Conservation (phyloP, 2,113 vertebrate genomes). For the Scopus umbretta region DNA sequence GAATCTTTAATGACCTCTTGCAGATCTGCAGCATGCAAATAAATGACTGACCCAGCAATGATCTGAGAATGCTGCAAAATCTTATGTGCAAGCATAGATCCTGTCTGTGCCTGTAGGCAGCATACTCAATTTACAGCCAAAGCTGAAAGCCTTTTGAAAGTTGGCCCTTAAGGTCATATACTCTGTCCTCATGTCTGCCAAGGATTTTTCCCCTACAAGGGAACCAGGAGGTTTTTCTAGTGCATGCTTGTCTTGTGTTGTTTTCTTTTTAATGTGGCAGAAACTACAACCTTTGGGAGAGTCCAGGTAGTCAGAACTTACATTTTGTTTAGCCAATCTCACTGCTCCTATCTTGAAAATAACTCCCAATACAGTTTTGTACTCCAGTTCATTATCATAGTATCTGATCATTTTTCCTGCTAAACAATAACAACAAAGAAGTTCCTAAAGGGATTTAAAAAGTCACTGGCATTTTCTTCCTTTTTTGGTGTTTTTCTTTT, state of each 20-base stretch:
- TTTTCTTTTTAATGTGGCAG: neutral
- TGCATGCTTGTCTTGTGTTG: neutral
- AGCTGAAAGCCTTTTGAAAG: constrained; percentile 6
- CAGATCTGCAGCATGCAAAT: neutral
- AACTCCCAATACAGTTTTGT: no score
- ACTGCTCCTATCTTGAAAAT: no score
- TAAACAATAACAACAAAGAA: no score
- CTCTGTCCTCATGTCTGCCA: neutral
- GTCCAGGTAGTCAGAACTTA: no score
- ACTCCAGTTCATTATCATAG: no score
- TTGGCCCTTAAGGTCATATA: neutral
- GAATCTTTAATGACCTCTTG: neutral
- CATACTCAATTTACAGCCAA: neutral
- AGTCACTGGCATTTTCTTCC: no score
- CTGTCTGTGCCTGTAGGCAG: neutral
- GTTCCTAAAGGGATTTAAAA: no score
- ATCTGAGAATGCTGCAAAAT: neutral
- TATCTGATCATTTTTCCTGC: no score
- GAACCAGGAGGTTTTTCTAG: neutral
- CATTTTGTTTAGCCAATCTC: no score
- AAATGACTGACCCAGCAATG: neutral
- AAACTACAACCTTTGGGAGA: neutral
- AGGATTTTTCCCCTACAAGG: neutral
- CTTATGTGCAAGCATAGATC: neutral
- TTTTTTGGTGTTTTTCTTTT: no score